Base-by-base conservation (phyloP, 1,140 invertebrate genomes). In the Mactra quadrangularis region DNA sequence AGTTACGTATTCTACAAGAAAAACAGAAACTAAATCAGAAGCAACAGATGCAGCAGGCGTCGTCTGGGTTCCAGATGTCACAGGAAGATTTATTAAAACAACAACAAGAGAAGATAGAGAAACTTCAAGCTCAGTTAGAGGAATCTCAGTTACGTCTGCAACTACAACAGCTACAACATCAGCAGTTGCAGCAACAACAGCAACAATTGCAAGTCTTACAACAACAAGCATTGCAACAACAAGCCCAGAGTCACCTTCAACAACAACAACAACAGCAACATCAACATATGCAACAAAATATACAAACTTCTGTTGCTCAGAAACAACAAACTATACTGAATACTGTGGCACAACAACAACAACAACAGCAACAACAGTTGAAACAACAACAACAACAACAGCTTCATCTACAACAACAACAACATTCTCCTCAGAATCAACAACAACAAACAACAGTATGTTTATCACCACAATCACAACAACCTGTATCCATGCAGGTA, bases 81-180 rank as follows among this genome's bases (percentile, higher is more conserved):
- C 96, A 96, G 84, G 96, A 97, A 70, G 89, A 90, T 29, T 76
- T 90, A 53, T 59, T 98, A 35, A 95, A 95, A 66, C 96, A 97
- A 87, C 97, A 98, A 89, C 96, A 97, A 85, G 95, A 96, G 59
- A 95, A 96, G 89, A 99, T 99, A 59, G 96, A 97, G 87, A 96
- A 98, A 86, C 93, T 99, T 41, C 96, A 98, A 90, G 93, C 96
- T 4, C 96, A 98, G 86, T 90, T 99, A 45, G 89, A 93, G 45
- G 88, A 87, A 55, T 93, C 91, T 53, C 86, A 88, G 60, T 83
- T 89, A 33, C 76, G 88, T 45, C 75, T 92, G 52, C 86, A 92
- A 60, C 84, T 89, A 29, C 88, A 92, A 33, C 87, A 91, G 74
- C 82, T 87, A 64, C 91, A 92, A 60, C 85, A 91, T 74, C 89